Evolutionary conservation across 2,113 vertebrate genomes (phyloP), one percentile per base, ranked within the genome.

Genomic region (Setophaga kirtlandii): DNA sequence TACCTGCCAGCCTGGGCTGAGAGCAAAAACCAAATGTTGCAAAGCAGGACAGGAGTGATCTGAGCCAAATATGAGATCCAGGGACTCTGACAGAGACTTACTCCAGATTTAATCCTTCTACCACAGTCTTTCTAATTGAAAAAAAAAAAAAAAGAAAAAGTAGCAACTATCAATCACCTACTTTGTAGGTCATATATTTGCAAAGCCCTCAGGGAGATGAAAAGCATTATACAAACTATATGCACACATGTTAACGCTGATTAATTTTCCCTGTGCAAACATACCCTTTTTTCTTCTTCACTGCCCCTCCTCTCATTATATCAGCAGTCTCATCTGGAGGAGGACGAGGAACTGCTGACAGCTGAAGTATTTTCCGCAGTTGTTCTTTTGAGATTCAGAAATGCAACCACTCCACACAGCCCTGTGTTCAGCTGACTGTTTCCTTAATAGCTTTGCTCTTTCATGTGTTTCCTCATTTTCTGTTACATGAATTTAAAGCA

Each of bases 391-490:
- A 94, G 87, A 95, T 86, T 95, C 96, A 90, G 79, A 94, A 94
- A 93, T 24, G 68, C 73, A 88, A 81, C 87, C 82, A 70, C 83
- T 93, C 90, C 63, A 68, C 79, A 83, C 35, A 86, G 76, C 52
- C 68, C 52, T 56, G 64, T 27, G 68, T 67, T 94, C 93, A 96
- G 92, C 90, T 94, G 91, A 82, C 94, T 96, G 75, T 95, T 92
- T 94, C 90, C 88, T 86, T 93, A 94, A 96, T 96, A 94, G 93
- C 86, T 93, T 95, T 96, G 93, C 49, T 68, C 94, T 96, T 96
- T 96, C 92, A 92, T 93, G 90, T 93, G 90, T 95, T 83, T 93
- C 96, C 88, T 96, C 90, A 90, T 94, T 97, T 96, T 96, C 92
- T 96, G 55, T 95, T 90, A 96, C 94, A 90, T 75, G 91, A 93